Evolutionary conservation across 2,113 vertebrate species (phyloP).

Genomic region (Enhydra lutris): DNA sequence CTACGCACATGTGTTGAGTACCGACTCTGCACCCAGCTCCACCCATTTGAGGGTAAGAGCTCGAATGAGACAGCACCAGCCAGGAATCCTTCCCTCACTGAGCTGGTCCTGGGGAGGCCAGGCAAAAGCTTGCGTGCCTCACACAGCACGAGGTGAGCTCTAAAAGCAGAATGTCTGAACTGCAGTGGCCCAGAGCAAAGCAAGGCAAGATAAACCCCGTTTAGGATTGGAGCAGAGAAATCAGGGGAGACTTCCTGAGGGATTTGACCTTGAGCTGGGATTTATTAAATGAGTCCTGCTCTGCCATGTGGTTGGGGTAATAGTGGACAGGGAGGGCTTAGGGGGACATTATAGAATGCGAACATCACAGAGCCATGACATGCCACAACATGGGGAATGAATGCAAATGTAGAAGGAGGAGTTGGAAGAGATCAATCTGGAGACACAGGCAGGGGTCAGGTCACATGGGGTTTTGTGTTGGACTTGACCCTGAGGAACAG

Average conservation of each 20-base stretch:
- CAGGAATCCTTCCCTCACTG: background rate
- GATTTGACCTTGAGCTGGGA: background rate
- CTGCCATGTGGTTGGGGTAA: background rate
- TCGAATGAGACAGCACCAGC: accelerated
- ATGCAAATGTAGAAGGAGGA: background rate
- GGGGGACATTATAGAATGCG: background rate
- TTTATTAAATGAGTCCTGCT: background rate
- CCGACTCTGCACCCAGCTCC: background rate
- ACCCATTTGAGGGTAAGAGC: background rate
- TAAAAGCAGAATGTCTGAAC: background rate
- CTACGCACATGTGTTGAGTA: background rate
- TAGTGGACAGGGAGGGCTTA: background rate
- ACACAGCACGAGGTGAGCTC: background rate
- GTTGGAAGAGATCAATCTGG: background rate
- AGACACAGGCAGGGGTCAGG: background rate
- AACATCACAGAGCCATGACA: background rate
- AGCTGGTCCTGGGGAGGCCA: background rate
- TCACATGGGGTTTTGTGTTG: background rate
- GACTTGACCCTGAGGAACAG: background rate
- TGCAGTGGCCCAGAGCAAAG: background rate
- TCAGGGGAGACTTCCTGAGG: background rate
- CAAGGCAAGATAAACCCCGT: accelerated
- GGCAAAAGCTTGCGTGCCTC: accelerated
- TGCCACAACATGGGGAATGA: background rate
- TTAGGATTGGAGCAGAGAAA: background rate